Conservation (phyloP, 1,140 invertebrate genomes). For the Drosophila mayri region DNA sequence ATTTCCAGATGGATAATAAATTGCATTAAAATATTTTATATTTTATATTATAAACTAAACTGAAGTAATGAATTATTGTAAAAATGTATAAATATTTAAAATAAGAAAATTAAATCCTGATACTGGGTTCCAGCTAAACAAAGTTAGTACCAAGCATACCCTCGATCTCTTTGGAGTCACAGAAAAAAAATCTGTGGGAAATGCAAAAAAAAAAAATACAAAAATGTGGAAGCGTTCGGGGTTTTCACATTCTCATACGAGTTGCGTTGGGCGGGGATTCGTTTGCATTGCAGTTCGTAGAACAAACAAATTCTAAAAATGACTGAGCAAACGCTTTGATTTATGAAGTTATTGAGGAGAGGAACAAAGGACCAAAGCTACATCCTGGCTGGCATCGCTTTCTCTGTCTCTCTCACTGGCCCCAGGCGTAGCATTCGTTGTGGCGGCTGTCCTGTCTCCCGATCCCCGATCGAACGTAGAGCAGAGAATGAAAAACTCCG, state of each 20-base stretch:
- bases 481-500: conserved; percentile 20
- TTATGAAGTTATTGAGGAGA: conserved; percentile 72
- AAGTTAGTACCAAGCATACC: not conserved
- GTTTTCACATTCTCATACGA: conserved; percentile 31
- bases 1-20: too few relatives aligned
- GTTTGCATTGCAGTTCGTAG: conserved; percentile 56
- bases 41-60: too few relatives aligned
- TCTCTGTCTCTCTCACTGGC: conserved; percentile 5
- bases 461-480: conserved; percentile 31
- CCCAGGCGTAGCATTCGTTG: conserved; percentile 71
- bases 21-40: too few relatives aligned
- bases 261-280: conserved; percentile 35
- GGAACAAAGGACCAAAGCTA: conserved; percentile 6
- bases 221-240: conserved; percentile 18
- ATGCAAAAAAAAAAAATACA: conserved; percentile 1
- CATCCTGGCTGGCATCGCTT: conserved; percentile 23
- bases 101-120: too few relatives aligned
- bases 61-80: too few relatives aligned
- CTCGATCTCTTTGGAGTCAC: not conserved
- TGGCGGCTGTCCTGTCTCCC: conserved; percentile 10
- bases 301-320: conserved; percentile 80
- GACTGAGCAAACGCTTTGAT: conserved; percentile 82
- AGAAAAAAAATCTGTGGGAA: conserved; percentile 13
- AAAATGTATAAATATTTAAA: too few relatives aligned
- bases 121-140: too few relatives aligned